Percentiles rank a stretch among this genome's conserved stretches.
Evolutionary conservation across 2,888 invertebrate genomes (phyloP).

Genomic region (Strigamia crassipes): DNA sequence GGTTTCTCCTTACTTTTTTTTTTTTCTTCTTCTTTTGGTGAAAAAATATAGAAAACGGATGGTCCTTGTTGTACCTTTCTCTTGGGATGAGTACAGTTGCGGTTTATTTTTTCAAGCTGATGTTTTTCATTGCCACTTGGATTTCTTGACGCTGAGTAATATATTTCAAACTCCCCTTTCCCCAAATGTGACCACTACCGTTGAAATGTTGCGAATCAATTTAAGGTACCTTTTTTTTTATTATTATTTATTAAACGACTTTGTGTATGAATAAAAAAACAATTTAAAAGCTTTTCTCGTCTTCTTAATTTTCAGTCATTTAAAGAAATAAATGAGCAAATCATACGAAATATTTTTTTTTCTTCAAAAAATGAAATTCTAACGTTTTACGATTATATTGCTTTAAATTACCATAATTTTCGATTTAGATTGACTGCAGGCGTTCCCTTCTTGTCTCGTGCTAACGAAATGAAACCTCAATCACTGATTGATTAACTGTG

Average conservation of each 20-base stretch:
- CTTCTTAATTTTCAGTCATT: too few species aligned
- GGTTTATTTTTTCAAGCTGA: background rate
- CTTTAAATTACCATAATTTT: constrained; percentile 1
- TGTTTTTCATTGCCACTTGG: background rate
- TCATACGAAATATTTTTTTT: background rate
- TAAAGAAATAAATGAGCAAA: too few species aligned
- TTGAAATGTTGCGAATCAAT: background rate
- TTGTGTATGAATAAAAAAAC: background rate
- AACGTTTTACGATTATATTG: background rate
- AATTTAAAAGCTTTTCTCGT: too few species aligned
- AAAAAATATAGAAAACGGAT: too few species aligned
- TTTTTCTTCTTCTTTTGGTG: too few species aligned
- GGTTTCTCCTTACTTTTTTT: too few species aligned
- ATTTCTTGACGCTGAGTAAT: background rate
- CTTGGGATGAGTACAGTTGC: background rate
- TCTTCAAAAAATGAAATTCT: background rate
- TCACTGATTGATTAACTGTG: constrained; percentile 7
- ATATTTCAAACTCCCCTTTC: background rate
- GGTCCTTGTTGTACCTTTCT: background rate
- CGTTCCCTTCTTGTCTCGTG: background rate
- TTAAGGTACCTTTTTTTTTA: background rate
- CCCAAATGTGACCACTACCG: background rate
- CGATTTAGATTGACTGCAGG: background rate
- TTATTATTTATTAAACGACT: background rate
- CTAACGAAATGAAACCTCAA: background rate